phyloP scores from a whole-genome alignment of 2,888 invertebrate species.

The Dastarcus helophoroides region DNA sequence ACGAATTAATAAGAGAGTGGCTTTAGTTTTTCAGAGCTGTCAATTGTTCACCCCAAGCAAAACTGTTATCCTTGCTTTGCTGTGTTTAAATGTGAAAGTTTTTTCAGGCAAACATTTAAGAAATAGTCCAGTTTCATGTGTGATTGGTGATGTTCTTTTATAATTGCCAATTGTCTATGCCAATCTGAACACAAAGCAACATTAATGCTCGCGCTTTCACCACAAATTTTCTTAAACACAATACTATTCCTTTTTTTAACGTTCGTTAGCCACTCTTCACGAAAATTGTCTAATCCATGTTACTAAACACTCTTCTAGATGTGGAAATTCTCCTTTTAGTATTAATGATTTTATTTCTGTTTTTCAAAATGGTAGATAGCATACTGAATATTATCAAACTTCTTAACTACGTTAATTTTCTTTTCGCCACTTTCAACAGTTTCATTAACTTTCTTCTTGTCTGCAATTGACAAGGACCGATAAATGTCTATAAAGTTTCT shows the following conservation, averaged over 20 bases:
- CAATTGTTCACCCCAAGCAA: slow-evolving; percentile 3
- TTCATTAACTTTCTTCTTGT: slow-evolving; percentile 3
- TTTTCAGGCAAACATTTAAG: not conserved
- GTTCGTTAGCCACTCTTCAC: slow-evolving; percentile 5
- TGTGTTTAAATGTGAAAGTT: slow-evolving; percentile 2
- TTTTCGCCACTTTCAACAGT: slow-evolving; percentile 1
- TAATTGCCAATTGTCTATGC: slow-evolving; percentile 2
- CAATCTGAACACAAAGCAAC: slow-evolving; percentile 1
- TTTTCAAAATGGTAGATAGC: not conserved
- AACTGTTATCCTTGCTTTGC: slow-evolving; percentile 4
- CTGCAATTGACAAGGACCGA: slow-evolving; percentile 3
- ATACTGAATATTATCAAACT: no score
- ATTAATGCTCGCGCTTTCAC: slow-evolving; percentile 6
- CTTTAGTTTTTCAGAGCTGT: slow-evolving; percentile 3
- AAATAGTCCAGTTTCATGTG: slow-evolving; percentile 1
- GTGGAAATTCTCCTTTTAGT: slow-evolving; percentile 3
- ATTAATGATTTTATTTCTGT: slow-evolving; percentile 2
- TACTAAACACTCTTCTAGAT: slow-evolving; percentile 1
- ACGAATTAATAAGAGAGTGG: no score
- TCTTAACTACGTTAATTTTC: not conserved
- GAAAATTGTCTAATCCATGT: slow-evolving; percentile 4
- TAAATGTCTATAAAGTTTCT: no score
- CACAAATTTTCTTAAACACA: slow-evolving; percentile 5
- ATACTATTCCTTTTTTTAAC: slow-evolving; percentile 3
- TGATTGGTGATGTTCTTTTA: slow-evolving; percentile 3